Base-by-base conservation (phyloP, 2,888 invertebrate genomes). In the Mellilla xanthometata region DNA sequence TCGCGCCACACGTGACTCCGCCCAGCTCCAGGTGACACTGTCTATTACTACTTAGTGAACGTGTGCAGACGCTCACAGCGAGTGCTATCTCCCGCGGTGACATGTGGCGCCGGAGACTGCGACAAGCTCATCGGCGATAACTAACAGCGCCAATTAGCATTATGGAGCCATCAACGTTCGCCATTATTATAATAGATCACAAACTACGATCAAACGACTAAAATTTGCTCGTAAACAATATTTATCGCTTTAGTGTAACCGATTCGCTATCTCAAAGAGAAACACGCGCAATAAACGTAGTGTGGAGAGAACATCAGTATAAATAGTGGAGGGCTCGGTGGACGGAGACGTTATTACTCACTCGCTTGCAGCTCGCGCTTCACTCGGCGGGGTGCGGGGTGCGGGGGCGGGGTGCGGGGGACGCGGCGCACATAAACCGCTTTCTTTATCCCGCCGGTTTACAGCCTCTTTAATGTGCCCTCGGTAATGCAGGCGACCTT, bases 401-500 rank as follows among this genome's bases (percentile, higher is more conserved):
- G 15, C 15, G 15, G 15, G 15, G 15, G 15, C 15, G 15, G 15
- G 15, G 15, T 5, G 3, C 15, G 12, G 28, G 32, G 38, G 9
- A 11, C 8, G 12, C 27, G 8, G 24, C 23, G 11, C 4, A 2
- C 10, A 10, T 5, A 15, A 24, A 22, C n/a, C 10, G 24, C 19
- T 34, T 40, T 28, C 27, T 36, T 40, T 30, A 35, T 35, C 15
- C 46, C n/a, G 11, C 23, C 22, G 30, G 35, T 40, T 39, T 46
- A 46, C 35, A 40, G 9, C 40, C 35, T 29, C 30, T 46, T 46
- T 46, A 40, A 46, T 46, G 46, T 23, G 22, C 35, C 27, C 27
- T 9, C 39, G 22, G 35, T 46, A 46, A 46, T 46, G 45, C 39
- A 40, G 31, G 35, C 19, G 40, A 31, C 46, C 31, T 46, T 35